Evolutionary conservation across 2,888 invertebrate species (phyloP), one percentile per base, ranked within the genome.

Genomic region (Euphydryas editha): DNA sequence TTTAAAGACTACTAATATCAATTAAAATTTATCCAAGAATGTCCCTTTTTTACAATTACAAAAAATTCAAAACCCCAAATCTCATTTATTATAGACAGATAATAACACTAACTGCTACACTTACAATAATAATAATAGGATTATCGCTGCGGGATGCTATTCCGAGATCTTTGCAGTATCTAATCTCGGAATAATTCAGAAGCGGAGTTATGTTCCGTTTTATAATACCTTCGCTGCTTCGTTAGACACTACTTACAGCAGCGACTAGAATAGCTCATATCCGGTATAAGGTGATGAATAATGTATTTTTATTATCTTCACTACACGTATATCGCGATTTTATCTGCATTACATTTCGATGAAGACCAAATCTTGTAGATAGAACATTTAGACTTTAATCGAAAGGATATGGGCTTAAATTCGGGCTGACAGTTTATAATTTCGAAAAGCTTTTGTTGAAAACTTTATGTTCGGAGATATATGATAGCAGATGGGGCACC

Each of bases 141-240:
- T 55, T 49, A 56, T 36, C 20, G 56, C 49, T 56, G 59, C 30
- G 24, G 46, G 59, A 44, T 59, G 47, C 51, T 67, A 62, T 59
- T 56, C 67, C 59, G 59, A 54, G 67, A 62, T 65, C 60, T 57
- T 70, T 65, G 64, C 64, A 59, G 65, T 62, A 62, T 56, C 56
- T 70, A 67, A 67, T 68, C 67, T 57, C 57, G 57, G 62, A 62
- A 68, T 70, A 60, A 67, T 62, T 67, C 65, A 57, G 42, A 18
- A 39, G 64, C 59, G 55, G 47, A 62, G 62, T 60, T 70, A 70
- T 70, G 70, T 62, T 58, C 60, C 65, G 55, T 65, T 65, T 67
- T 65, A 70, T 59, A 62, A 49, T 56, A 51, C 56, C 59, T 66
- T 54, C 54, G 21, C 42, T 44, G 51, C 59, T 58, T 59, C 59